phyloP scores from a whole-genome alignment of 1,140 invertebrate genomes.

The Phenacoccus solenopsis region DNA sequence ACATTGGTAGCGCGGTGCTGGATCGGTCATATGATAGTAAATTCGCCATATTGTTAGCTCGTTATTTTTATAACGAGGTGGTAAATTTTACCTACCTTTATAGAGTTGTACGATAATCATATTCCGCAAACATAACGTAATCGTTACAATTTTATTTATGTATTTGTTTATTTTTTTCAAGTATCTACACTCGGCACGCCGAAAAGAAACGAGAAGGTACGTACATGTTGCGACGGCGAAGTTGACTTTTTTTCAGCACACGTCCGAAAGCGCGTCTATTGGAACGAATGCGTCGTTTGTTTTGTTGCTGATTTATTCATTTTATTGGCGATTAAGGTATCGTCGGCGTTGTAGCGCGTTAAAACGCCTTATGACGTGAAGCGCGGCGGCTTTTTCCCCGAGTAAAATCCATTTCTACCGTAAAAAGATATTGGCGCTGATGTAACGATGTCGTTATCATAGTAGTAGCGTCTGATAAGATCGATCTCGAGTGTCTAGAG shows the following conservation, averaged over 20 bases:
- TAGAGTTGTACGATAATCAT: not conserved
- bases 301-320: not conserved
- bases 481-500: not conserved
- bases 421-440: conserved; percentile 12
- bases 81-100: not conserved
- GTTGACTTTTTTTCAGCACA: no score
- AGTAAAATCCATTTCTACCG: conserved; percentile 2
- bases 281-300: no score
- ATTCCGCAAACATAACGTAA: no score
- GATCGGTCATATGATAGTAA: no score
- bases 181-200: no score
- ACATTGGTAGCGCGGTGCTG: not conserved
- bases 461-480: not conserved
- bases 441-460: conserved; percentile 14
- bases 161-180: not conserved
- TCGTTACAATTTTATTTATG: not conserved
- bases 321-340: not conserved
- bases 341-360: not conserved
- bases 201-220: no score
- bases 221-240: no score
- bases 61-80: not conserved
- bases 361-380: not conserved
- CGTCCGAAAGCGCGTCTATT: not conserved
- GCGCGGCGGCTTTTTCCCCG: not conserved
- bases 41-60: not conserved